phyloP scores from a whole-genome alignment of 2,888 invertebrate species.

The Neuroscelio doddi region DNA sequence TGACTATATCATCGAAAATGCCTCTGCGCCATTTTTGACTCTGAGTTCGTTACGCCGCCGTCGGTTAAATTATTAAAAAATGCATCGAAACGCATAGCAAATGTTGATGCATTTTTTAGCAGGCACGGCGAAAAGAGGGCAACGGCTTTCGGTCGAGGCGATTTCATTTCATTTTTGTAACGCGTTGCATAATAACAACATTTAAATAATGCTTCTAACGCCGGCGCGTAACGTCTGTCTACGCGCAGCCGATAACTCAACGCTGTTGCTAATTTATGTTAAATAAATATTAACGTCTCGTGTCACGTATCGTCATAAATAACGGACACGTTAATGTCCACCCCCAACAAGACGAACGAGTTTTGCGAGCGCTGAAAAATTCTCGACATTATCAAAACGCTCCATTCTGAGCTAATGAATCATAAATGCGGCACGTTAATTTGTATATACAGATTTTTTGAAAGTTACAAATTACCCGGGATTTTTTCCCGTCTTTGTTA shows the following conservation, averaged over 20 bases:
- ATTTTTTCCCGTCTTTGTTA: constrained; percentile 26
- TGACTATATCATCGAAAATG: no score
- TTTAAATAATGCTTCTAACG: constrained; percentile 45
- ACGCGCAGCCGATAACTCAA: constrained; percentile 40
- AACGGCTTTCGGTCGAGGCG: constrained; percentile 21
- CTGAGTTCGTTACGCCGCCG: constrained; percentile 29
- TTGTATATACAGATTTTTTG: constrained; percentile 28
- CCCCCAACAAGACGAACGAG: constrained; percentile 36
- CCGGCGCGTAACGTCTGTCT: constrained; percentile 5
- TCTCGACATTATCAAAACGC: constrained; percentile 39
- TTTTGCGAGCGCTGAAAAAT: constrained; percentile 34
- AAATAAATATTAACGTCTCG: constrained; percentile 51
- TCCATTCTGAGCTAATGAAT: constrained; percentile 39
- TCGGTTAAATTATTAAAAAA: constrained; percentile 46
- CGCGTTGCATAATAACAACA: constrained; percentile 49
- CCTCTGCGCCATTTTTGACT: no score
- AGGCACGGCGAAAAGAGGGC: constrained; percentile 33
- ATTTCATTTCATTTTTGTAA: constrained; percentile 50
- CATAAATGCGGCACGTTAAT: constrained; percentile 36
- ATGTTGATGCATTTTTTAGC: constrained; percentile 47
- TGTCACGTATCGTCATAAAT: constrained; percentile 47
- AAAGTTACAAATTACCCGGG: constrained; percentile 29
- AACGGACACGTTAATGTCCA: constrained; percentile 37
- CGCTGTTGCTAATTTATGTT: constrained; percentile 53
- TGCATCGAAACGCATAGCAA: constrained; percentile 45